Evolutionary conservation across 2,888 invertebrate species (phyloP), one percentile per base, ranked within the genome.

Genomic region (Diaprepes abbreviatus): DNA sequence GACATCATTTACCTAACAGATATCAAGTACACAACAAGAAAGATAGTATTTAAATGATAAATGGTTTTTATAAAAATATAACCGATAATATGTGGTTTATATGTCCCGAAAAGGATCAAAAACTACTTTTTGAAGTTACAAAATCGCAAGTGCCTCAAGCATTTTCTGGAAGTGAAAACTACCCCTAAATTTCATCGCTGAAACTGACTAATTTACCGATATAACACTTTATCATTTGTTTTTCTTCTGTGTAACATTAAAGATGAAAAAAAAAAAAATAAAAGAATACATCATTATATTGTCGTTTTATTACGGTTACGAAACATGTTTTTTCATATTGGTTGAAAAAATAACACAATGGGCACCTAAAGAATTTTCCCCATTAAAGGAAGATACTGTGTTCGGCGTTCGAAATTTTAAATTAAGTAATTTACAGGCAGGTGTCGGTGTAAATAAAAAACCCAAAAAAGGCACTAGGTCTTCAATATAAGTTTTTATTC

Each of bases 341-440:
- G 54, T 36, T 21, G 1, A 36, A 21, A 50, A 55, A 64, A 43
- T 33, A 43, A 40, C 17, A 45, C 17, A 36, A 55, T 31, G 59
- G 35, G n/a, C 6, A 31, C 28, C 48, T 33, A 35, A 60, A 38
- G 50, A 55, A 66, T 63, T 52, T 62, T 63, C 63, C 38, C 43
- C 58, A 66, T 66, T 71, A 71, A 71, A 70, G 52, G 50, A 57
- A 35, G 43, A 63, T 45, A 57, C 66, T 68, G 64, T 64, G 62
- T 50, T 43, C 59, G 31, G 60, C 45, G 62, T 52, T 72, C 70
- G 64, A 74, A 74, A 65, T 75, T 76, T 76, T 75, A 75, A 76
- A 75, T 76, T 75, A 73, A 74, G 73, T 71, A 74, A 73, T 76
- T 73, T 73, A 71, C 73, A 75, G 74, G 75, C 76, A 76, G 76